Conservation (phyloP, 1,140 invertebrate genomes). For the Macrostomum lignano region DNA sequence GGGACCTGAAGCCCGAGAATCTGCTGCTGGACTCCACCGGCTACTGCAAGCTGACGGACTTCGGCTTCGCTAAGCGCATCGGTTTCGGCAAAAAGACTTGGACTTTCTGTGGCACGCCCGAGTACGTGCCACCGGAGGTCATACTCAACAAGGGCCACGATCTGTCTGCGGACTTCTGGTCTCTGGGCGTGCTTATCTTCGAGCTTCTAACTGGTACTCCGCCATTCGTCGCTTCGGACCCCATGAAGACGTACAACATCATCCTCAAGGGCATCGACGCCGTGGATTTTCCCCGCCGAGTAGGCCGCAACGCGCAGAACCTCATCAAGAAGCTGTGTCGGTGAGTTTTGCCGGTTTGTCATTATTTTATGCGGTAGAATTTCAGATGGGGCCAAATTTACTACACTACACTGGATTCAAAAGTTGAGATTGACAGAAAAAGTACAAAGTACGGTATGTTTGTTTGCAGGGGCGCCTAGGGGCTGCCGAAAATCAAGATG, state of each 20-base stretch:
- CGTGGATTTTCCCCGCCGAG: conserved; percentile 56
- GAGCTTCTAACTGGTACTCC: conserved; percentile 61
- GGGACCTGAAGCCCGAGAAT: conserved; percentile 91
- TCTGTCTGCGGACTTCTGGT: conserved; percentile 91
- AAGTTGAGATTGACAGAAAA: no score
- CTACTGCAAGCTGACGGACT: conserved; percentile 73
- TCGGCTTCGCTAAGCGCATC: conserved; percentile 67
- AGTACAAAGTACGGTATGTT: no score
- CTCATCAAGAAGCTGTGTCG: conserved; percentile 29
- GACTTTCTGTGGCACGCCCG: conserved; percentile 90
- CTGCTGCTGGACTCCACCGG: conserved; percentile 60
- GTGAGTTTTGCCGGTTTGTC: conserved; percentile 19
- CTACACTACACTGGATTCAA: no score
- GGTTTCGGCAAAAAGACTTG: conserved; percentile 62
- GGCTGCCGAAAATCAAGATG: no score
- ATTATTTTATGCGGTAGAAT: no score
- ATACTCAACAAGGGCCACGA: conserved; percentile 87
- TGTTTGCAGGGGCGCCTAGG: no score
- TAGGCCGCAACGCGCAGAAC: conserved; percentile 29
- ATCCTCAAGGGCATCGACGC: conserved; percentile 85
- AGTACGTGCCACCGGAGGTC: conserved; percentile 88
- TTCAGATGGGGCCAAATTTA: no score
- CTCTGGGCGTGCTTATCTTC: conserved; percentile 71
- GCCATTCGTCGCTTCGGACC: conserved; percentile 65
- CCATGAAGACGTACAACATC: conserved; percentile 91